Conservation (phyloP, 2,113 vertebrate genomes). For the Lathamus discolor region DNA sequence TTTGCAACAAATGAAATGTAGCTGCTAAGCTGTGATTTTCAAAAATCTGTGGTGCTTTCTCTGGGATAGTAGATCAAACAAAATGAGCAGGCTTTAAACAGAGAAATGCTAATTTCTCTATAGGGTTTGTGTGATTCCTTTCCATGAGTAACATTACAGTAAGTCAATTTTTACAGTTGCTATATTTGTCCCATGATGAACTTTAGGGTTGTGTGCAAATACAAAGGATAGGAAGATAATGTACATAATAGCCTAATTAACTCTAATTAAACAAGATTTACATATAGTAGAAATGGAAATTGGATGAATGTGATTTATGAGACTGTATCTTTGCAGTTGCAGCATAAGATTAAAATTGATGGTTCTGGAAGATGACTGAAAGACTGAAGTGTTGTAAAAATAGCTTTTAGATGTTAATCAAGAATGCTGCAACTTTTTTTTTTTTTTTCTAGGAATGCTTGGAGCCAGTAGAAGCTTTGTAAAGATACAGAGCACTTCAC, state of each 20-base stretch:
- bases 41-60: not conserved
- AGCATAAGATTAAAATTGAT: not conserved
- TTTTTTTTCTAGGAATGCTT: slow-evolving; percentile 58
- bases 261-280: not conserved
- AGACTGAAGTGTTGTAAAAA: not conserved
- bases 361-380: not conserved
- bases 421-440: not conserved
- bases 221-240: not conserved
- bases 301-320: not conserved
- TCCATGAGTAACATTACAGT: not conserved
- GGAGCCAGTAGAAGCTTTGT: slow-evolving; percentile 74
- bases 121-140: not conserved
- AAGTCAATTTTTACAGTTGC: not conserved
- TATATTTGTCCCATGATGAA: not conserved
- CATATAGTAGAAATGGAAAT: not conserved
- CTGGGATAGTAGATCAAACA: not conserved
- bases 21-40: not conserved
- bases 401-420: not conserved
- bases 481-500: slow-evolving; percentile 76
- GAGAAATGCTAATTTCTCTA: not conserved
- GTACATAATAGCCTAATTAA: not conserved
- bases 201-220: not conserved
- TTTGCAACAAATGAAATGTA: not conserved
- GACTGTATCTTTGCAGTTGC: not conserved
- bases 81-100: not conserved